Percentiles rank a stretch among this genome's conserved stretches.
Conservation (phyloP, 2,797 vertebrate species). For the Oreochromis grahami region DNA sequence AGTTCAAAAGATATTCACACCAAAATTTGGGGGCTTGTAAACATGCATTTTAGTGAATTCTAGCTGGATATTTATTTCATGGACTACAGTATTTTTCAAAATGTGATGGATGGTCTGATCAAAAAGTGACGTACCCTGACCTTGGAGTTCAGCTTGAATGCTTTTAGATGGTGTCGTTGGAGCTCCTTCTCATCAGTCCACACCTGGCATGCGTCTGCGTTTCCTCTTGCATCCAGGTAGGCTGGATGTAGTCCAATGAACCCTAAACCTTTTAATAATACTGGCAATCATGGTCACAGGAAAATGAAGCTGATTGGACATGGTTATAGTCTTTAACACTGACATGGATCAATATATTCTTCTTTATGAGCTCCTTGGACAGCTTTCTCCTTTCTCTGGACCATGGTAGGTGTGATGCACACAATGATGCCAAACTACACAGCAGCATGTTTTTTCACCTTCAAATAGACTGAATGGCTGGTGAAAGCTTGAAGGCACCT, state of each 20-base stretch:
- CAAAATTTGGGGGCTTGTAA: not conserved
- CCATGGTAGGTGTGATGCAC: not conserved
- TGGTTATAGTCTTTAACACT: not conserved
- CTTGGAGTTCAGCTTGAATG: not conserved
- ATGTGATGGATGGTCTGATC: not conserved
- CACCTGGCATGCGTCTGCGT: not conserved
- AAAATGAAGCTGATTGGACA: not conserved
- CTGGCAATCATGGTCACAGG: not conserved
- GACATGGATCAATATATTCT: not conserved
- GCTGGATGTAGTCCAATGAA: not conserved
- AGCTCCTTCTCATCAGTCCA: not conserved
- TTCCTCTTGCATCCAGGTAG: not conserved
- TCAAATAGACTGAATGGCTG: not conserved
- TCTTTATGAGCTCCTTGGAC: not conserved
- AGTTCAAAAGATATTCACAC: not conserved
- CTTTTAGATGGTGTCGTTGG: not conserved
- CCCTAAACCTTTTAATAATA: not conserved
- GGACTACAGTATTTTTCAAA: not conserved
- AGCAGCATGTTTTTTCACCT: not conserved
- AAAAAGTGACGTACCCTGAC: not conserved
- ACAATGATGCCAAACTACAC: not conserved
- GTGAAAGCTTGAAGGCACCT: not conserved
- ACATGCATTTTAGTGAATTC: not conserved
- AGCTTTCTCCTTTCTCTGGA: not conserved
- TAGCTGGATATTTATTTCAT: not conserved